Evolutionary conservation across 2,888 invertebrate genomes (phyloP), one percentile per base, ranked within the genome.

Genomic region (Koerneria pararmatus): DNA sequence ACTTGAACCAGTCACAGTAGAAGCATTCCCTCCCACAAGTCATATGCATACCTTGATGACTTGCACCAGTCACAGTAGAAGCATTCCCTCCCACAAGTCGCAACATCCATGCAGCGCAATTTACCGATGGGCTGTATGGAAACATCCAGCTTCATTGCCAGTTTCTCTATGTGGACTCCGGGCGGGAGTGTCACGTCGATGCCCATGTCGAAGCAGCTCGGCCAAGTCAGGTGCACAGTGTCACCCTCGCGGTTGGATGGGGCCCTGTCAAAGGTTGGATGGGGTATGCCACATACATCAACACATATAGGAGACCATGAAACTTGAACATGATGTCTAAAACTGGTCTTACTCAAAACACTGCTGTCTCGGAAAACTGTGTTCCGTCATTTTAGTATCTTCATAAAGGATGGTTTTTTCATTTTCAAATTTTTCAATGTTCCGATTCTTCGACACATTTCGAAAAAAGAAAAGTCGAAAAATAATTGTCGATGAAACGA

Each of bases 51-150:
- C 11, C 35, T 29, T 37, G 34, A 32, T 1, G 8, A 62, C 54
- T 80, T 80, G 64, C 79, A 81, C 80, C 80, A 81, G 71, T 81
- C 82, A 64, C 81, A 81, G 58, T 81, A 81, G 73, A 73, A 81
- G 65, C 80, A 80, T 56, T 82, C 80, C 34, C 81, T 69, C 22
- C 81, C 81, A 62, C 81, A 81, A 19, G 81, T 81, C 6, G 81
- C 81, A 1, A 80, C 80, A 57, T 81, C 81, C 81, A 81, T 81
- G 68, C 81, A 81, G 15, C 81, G 67, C 8, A 81, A 71, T 66
- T 81, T 81, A 48, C 81, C 81, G 51, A 81, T 80, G 19, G 81
- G 81, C 58, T 81, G 81, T 58, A 81, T 79, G 27, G 76, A 76
- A n/a, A 81, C 82, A 64, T 81, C 81, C 22, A 81, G 65, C 57